Conservation (phyloP, 1,140 invertebrate species). For the Dinoponera quadriceps region DNA sequence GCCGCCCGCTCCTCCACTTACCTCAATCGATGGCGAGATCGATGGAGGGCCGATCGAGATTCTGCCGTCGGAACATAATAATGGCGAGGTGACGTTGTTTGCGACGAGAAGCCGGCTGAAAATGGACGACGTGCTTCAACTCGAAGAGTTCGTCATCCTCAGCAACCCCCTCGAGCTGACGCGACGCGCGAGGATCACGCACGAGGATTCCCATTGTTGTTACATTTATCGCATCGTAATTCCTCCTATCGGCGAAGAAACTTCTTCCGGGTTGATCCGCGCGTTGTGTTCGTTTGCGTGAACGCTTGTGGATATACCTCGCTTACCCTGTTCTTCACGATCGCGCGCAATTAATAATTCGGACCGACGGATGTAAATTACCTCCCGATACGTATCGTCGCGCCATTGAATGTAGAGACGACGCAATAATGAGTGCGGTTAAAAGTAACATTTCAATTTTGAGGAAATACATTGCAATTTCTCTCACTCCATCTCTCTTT, state of each 20-base stretch:
- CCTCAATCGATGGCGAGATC: constrained; percentile 34
- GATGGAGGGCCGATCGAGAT: constrained; percentile 54
- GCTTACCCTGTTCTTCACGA: neutral
- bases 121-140: constrained; percentile 41
- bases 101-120: constrained; percentile 9
- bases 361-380: neutral
- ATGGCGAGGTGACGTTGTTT: constrained; percentile 39
- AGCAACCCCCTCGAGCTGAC: neutral
- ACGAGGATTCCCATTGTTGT: neutral
- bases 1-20: constrained; percentile 35
- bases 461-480: too few species aligned
- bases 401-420: neutral
- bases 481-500: too few species aligned
- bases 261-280: neutral
- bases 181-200: neutral
- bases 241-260: neutral
- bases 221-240: neutral
- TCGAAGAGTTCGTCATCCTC: constrained; percentile 30
- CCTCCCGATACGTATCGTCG: neutral
- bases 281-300: neutral
- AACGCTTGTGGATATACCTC: neutral
- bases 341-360: neutral
- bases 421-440: too few species aligned
- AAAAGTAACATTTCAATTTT: too few species aligned
- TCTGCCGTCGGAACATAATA: constrained; percentile 48